Evolutionary conservation across 2,888 invertebrate species (phyloP), one percentile per base, ranked within the genome.

Genomic region (Andricus curvator): DNA sequence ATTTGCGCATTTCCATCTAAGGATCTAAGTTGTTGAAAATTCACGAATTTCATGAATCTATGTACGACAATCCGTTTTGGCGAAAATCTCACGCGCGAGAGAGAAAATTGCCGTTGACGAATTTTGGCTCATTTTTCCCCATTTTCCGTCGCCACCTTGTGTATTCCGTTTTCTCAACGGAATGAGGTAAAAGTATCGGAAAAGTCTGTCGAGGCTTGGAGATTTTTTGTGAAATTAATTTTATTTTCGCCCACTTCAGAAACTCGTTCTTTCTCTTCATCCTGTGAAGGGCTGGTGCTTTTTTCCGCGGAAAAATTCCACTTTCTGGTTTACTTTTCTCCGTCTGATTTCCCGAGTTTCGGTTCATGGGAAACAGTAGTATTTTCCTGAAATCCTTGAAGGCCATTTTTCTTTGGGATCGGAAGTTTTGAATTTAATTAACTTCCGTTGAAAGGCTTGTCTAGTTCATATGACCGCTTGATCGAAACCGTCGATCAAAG

Each of bases 401-500:
- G 11, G n/a, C 1, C 51, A 56, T 74, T 68, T 17, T 20, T 29
- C 48, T 70, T 70, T 20, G 20, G 67, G n/a, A 67, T 67, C 13
- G 5, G 41, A 20, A 37, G 41, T 41, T n/a, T 37, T 22, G 1
- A n/a, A n/a, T 13, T 56, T 74, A 74, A 74, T 56, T 56, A 74
- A 56, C 25, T n/a, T 56, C n/a, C 2, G n/a, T 13, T 51, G 33
- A 13, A 56, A 70, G 33, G 56, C 6, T 51, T 56, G 29, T 56
- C n/a, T 74, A 74, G n/a, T 33, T 51, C 20, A 33, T 74, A 56
- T n/a, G 25, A 8, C 33, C n/a, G 93, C 94, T 86, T 94, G 93
- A 87, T 97, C 96, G 93, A 95, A 97, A 15, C 98, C 98, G 85
- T 95, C 95, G 78, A 97, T 95, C 84, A 98, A 93, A 83, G 97